These are phyloP conservation scores for Cyaniris semiargus DNA, from an alignment of 2,888 invertebrate species.

Conservation along the genomic window DNA sequence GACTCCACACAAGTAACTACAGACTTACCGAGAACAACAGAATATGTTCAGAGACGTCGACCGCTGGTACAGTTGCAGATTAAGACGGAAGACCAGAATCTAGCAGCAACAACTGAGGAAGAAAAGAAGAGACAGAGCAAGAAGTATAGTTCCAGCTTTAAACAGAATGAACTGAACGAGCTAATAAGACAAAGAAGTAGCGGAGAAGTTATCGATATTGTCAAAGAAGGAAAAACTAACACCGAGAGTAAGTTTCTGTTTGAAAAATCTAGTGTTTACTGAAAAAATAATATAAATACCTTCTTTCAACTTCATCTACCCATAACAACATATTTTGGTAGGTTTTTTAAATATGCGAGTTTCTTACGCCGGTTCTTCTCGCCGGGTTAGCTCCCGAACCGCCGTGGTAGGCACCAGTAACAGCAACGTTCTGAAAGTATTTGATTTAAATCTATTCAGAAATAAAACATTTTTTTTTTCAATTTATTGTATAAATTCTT, in stretches of 20 bases:
- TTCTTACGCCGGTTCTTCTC: no score
- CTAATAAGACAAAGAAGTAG: constrained; percentile 53
- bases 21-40: constrained; percentile 46
- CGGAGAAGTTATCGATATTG: constrained; percentile 47
- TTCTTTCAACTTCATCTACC: no score
- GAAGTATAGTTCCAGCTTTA: constrained; percentile 70
- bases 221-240: constrained; percentile 56
- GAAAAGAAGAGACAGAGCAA: constrained; percentile 72
- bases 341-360: no score
- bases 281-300: background rate
- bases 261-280: background rate
- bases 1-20: constrained; percentile 57
- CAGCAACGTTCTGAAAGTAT: no score
- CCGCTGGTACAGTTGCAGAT: constrained; percentile 64
- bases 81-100: constrained; percentile 60
- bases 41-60: constrained; percentile 61
- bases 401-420: no score
- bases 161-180: constrained; percentile 67
- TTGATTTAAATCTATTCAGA: no score
- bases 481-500: no score
- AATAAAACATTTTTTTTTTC: no score
- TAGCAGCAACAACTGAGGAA: constrained; percentile 69
- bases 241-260: constrained; percentile 52
- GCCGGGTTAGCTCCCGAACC: no score
- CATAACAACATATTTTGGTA: no score